Percentiles rank a stretch among this genome's conserved stretches.
phyloP scores from a whole-genome alignment of 2,888 invertebrate genomes.

The Drosophila kuntzei region DNA sequence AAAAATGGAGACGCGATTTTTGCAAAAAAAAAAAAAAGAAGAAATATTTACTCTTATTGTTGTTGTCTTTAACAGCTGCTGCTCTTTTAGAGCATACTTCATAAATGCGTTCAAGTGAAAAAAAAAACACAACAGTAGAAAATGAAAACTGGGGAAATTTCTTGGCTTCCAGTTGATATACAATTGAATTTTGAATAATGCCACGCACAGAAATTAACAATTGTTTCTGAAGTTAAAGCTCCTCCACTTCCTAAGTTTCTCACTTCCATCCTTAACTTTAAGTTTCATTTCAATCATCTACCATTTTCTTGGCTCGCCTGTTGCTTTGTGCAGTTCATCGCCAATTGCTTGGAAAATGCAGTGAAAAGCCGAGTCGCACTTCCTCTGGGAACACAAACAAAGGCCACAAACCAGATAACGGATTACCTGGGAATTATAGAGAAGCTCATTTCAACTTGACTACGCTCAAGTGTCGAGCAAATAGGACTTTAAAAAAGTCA shows the following conservation, averaged over 20 bases:
- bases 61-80: slow-evolving; percentile 44
- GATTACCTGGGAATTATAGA: slow-evolving; percentile 27
- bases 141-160: slow-evolving; percentile 1
- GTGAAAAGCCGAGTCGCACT: slow-evolving; percentile 36
- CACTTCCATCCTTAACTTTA: not conserved
- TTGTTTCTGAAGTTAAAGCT: slow-evolving; percentile 41
- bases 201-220: slow-evolving; percentile 48
- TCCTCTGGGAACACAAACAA: slow-evolving; percentile 16
- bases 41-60: not conserved
- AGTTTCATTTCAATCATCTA: not conserved
- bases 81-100: slow-evolving; percentile 46
- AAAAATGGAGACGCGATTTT: slow-evolving; percentile 66
- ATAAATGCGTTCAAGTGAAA: slow-evolving; percentile 57
- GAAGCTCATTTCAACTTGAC: slow-evolving; percentile 7
- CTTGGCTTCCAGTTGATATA: slow-evolving; percentile 25
- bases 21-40: slow-evolving; percentile 21
- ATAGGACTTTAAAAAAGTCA: slow-evolving; percentile 5
- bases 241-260: slow-evolving; percentile 7
- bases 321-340: slow-evolving; percentile 47
- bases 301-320: slow-evolving; percentile 41
- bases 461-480: slow-evolving; percentile 4
- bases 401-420: slow-evolving; percentile 18
- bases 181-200: slow-evolving; percentile 51
- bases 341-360: slow-evolving; percentile 73
- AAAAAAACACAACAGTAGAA: slow-evolving; percentile 21